Evolutionary conservation across 2,888 invertebrate species (phyloP).

Genomic region (Fragum sueziense): DNA sequence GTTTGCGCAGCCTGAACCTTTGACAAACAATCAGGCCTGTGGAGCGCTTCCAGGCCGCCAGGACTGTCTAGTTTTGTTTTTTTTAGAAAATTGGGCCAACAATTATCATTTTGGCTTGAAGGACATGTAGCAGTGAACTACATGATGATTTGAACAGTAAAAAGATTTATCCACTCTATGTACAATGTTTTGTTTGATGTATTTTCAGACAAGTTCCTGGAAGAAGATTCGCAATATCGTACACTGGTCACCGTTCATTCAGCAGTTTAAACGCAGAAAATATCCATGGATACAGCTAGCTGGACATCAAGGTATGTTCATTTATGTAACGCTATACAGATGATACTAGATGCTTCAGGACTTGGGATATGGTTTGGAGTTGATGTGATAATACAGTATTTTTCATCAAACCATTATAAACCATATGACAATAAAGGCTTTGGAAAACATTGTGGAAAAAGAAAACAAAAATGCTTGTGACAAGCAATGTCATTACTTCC

Average conservation of each 20-base stretch:
- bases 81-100: too few species aligned
- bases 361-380: background rate
- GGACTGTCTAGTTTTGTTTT: too few species aligned
- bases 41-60: too few species aligned
- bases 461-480: too few species aligned
- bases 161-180: too few species aligned
- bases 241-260: slow-evolving; percentile 98
- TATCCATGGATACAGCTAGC: slow-evolving; percentile 99
- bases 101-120: too few species aligned
- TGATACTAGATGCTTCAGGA: background rate
- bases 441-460: background rate
- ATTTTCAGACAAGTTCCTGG: slow-evolving; percentile 86
- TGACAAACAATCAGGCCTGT: too few species aligned
- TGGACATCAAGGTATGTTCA: slow-evolving; percentile 90
- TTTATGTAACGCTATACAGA: background rate
- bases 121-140: too few species aligned
- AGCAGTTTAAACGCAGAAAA: slow-evolving; percentile 96
- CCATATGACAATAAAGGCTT: background rate
- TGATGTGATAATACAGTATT: background rate
- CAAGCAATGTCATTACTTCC: too few species aligned
- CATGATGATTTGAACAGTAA: too few species aligned
- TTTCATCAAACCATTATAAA: background rate
- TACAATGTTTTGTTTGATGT: too few species aligned
- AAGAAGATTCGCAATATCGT: slow-evolving; percentile 96
- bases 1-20: too few species aligned